A percentile compares a stretch with the other conserved stretches of the same genome.
Conservation (phyloP, 2,797 vertebrate genomes). For the Phoebastria nigripes region DNA sequence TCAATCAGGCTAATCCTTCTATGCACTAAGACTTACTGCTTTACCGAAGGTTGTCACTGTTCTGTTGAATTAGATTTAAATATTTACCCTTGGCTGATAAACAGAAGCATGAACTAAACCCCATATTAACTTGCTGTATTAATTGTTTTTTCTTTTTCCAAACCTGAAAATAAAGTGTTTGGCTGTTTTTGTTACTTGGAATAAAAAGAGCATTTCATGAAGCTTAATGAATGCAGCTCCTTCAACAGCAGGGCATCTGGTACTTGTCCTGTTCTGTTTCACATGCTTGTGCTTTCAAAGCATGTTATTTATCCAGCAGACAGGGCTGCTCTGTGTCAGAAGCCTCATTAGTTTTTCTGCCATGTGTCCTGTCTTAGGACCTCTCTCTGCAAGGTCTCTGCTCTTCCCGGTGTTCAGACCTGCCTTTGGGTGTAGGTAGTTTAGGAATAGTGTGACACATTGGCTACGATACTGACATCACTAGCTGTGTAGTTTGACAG, state of each 20-base stretch:
- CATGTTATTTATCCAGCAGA: background rate
- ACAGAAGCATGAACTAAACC: background rate
- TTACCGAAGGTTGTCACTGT: background rate
- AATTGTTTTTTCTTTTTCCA: background rate
- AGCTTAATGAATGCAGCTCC: background rate
- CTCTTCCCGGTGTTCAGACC: background rate
- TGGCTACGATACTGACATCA: background rate
- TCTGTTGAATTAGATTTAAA: background rate
- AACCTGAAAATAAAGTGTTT: background rate
- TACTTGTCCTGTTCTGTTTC: background rate
- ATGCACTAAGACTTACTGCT: background rate
- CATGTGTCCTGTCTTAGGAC: background rate
- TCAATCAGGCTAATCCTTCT: background rate
- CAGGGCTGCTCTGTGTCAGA: background rate
- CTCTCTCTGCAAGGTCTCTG: background rate
- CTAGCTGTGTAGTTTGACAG: background rate
- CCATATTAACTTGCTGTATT: background rate
- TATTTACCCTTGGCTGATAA: background rate
- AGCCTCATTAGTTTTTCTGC: background rate
- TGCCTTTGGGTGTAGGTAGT: background rate
- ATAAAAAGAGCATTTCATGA: background rate
- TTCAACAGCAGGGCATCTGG: background rate
- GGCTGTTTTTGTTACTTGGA: background rate
- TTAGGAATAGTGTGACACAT: background rate
- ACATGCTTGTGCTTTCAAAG: background rate